Conservation (phyloP, 2,888 invertebrate species). For the Bimastos eiseni region DNA sequence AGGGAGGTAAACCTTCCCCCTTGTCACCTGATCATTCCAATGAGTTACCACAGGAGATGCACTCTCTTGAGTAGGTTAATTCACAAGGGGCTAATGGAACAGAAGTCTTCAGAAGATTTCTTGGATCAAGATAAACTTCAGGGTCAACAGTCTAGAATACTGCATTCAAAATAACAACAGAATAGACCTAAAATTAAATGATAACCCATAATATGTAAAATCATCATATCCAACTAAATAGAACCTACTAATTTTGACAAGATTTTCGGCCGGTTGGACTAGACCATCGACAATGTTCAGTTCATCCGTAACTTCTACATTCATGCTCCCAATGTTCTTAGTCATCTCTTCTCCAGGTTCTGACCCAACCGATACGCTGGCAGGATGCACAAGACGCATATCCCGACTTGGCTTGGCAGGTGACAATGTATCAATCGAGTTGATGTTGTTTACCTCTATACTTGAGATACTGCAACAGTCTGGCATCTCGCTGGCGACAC, state of each 20-base stretch:
- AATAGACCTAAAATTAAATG: background rate
- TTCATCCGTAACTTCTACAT: conserved; percentile 3
- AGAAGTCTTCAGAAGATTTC: background rate
- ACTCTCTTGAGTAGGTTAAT: background rate
- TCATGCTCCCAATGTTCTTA: conserved; percentile 10
- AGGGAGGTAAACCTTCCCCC: background rate
- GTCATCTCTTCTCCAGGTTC: conserved; percentile 2
- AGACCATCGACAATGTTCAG: background rate
- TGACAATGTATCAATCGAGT: background rate
- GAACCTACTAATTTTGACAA: conserved; percentile 23
- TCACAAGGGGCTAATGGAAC: background rate
- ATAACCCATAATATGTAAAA: background rate
- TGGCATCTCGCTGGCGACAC: background rate
- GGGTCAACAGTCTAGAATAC: background rate
- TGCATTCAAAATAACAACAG: background rate
- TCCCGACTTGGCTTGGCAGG: background rate
- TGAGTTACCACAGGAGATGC: background rate
- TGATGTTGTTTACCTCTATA: background rate
- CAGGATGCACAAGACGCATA: background rate
- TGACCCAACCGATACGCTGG: background rate
- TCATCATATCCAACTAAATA: background rate
- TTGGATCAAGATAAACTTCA: background rate
- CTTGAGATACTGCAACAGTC: background rate
- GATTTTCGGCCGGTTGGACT: background rate
- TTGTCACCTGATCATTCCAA: background rate